phyloP scores from a whole-genome alignment of 2,797 vertebrate species.

The Micrastur ruficollis region DNA sequence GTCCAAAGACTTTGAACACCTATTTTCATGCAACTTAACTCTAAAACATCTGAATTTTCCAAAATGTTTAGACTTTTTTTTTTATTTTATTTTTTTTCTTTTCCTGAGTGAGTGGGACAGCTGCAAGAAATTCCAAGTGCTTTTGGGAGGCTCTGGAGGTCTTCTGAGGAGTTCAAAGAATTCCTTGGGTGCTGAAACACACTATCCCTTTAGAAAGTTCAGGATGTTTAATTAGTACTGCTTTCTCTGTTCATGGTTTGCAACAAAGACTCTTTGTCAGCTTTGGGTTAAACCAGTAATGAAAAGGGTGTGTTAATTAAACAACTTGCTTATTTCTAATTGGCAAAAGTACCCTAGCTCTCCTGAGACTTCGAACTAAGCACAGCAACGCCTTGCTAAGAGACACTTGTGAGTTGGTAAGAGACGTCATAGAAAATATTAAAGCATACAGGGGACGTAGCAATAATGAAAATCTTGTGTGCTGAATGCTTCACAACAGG shows the following conservation, averaged over 20 bases:
- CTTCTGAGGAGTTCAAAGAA: not conserved
- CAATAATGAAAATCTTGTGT: not conserved
- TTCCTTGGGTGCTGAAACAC: slow-evolving; percentile 26
- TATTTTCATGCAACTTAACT: not conserved
- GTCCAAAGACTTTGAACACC: not conserved
- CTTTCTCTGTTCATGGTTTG: slow-evolving; percentile 37
- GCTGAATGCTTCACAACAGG: not conserved
- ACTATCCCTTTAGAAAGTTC: slow-evolving; percentile 19
- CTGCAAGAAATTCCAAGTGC: not conserved
- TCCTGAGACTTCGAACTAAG: slow-evolving; percentile 50
- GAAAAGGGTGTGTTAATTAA: slow-evolving; percentile 65
- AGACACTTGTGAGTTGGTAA: slow-evolving; percentile 33
- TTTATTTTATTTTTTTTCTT: not conserved
- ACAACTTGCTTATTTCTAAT: slow-evolving; percentile 68
- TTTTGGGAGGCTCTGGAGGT: not conserved
- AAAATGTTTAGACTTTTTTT: not conserved
- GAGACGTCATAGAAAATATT: slow-evolving; percentile 59
- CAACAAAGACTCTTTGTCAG: slow-evolving; percentile 12
- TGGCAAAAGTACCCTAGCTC: slow-evolving; percentile 42
- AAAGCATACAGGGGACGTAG: not conserved
- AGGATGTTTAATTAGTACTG: slow-evolving; percentile 51
- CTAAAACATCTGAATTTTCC: not conserved
- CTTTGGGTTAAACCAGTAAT: slow-evolving; percentile 40
- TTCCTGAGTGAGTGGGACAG: not conserved
- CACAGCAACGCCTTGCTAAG: slow-evolving; percentile 35